Evolutionary conservation across 2,888 invertebrate species (phyloP).

Genomic region (Synanthedon formicaeformis): DNA sequence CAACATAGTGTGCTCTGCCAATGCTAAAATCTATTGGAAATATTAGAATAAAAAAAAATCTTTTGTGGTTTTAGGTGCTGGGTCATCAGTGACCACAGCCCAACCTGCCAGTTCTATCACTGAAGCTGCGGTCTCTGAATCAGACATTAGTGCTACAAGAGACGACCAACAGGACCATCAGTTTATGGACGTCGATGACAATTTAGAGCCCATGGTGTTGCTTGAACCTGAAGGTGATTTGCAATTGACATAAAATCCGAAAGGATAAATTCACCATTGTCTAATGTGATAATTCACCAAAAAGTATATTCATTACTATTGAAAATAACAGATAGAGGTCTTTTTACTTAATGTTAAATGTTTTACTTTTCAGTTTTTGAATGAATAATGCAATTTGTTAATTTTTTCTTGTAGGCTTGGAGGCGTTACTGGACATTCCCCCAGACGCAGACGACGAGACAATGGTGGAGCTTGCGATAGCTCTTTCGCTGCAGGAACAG

Average conservation of each 20-base stretch:
- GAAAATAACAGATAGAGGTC: too few relatives aligned
- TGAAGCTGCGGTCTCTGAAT: constrained; percentile 44
- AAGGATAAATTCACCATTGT: too few relatives aligned
- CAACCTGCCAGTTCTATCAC: constrained; percentile 45
- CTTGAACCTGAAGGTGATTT: constrained; percentile 70
- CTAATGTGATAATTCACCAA: too few relatives aligned
- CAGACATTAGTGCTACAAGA: constrained; percentile 43
- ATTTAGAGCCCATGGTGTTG: constrained; percentile 71
- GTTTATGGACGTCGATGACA: constrained; percentile 72
- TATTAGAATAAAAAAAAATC: too few relatives aligned
- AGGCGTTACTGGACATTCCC: constrained; percentile 87
- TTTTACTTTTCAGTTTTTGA: too few relatives aligned
- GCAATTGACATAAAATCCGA: background rate
- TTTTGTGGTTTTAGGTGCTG: constrained; percentile 23
- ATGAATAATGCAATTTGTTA: too few relatives aligned
- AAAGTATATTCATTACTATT: too few relatives aligned
- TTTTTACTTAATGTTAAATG: too few relatives aligned
- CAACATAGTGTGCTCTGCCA: too few relatives aligned
- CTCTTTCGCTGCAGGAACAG: constrained; percentile 90
- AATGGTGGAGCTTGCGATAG: constrained; percentile 96
- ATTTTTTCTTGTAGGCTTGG: constrained; percentile 67
- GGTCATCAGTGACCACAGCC: constrained; percentile 41
- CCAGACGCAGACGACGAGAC: constrained; percentile 97
- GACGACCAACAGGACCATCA: constrained; percentile 59
- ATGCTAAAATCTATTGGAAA: too few relatives aligned